Conservation (phyloP, 2,113 vertebrate species). For the Myanophis thanlyinensis region DNA sequence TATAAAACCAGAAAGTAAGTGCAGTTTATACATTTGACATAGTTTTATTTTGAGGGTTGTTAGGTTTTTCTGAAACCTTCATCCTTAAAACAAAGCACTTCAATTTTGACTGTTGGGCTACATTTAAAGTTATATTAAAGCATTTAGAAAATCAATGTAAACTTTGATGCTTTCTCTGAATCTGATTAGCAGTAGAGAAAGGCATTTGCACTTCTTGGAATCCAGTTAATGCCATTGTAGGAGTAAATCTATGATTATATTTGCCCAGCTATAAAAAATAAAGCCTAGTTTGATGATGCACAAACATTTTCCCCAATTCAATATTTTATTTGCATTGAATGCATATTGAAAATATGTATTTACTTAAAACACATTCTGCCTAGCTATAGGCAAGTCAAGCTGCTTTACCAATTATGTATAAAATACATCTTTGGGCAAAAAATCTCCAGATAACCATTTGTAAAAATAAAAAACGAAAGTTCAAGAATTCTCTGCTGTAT, state of each 20-base stretch:
- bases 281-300: background rate
- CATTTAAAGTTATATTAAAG: background rate
- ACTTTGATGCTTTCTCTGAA: background rate
- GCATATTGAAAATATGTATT: constrained; percentile 55
- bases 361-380: constrained; percentile 39
- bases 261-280: background rate
- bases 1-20: constrained; percentile 30
- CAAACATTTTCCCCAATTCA: constrained; percentile 18
- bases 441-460: constrained; percentile 43
- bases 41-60: constrained; percentile 23
- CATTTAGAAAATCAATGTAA: background rate
- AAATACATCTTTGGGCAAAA: constrained; percentile 38
- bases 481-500: constrained; percentile 55
- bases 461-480: constrained; percentile 63
- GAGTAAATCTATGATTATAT: background rate
- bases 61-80: background rate
- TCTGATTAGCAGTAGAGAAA: background rate
- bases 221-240: background rate
- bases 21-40: constrained; percentile 39
- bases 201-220: constrained; percentile 13
- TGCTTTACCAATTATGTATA: constrained; percentile 51
- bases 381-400: constrained; percentile 47
- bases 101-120: background rate
- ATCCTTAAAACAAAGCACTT: constrained; percentile 23
- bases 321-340: constrained; percentile 35